Percentiles rank a stretch among this genome's conserved stretches.
These are phyloP conservation scores for Hydrozoanthus gracilis DNA, from an alignment of 92 coral and sea anemone genomes.

Conservation along the genomic window DNA sequence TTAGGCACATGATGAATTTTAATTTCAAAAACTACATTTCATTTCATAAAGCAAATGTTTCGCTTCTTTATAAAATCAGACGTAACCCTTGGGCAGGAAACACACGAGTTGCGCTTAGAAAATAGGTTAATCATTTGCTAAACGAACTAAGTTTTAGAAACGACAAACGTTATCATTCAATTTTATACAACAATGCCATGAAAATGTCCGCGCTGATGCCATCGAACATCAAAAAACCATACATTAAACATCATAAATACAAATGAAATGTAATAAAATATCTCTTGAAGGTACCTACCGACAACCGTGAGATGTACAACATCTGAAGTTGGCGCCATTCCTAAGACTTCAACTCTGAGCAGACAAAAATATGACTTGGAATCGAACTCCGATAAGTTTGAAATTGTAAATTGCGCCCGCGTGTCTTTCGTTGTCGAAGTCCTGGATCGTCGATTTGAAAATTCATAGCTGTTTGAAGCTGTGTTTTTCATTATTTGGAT, in stretches of 20 bases:
- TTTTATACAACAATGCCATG: neutral
- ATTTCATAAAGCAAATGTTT: neutral
- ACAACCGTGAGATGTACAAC: slow-evolving; percentile 26
- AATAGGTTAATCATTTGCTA: neutral
- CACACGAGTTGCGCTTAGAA: neutral
- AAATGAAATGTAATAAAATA: neutral
- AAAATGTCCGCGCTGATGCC: neutral
- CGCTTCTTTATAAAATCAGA: neutral
- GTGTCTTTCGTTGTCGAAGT: slow-evolving; percentile 19
- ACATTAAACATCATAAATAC: slow-evolving; percentile 2
- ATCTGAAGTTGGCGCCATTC: neutral
- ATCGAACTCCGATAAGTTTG: slow-evolving; percentile 5
- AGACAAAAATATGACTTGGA: slow-evolving; percentile 24
- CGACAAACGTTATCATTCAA: neutral
- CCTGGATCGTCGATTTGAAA: slow-evolving; percentile 35
- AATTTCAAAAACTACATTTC: slow-evolving; percentile 26
- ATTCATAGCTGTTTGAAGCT: slow-evolving; percentile 24
- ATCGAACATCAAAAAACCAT: slow-evolving; percentile 5
- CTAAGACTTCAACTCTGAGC: neutral
- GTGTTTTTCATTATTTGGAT: slow-evolving; percentile 18
- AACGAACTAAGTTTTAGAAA: neutral
- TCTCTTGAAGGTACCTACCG: neutral
- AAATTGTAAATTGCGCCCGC: slow-evolving; percentile 23
- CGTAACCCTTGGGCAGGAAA: neutral
- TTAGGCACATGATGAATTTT: slow-evolving; percentile 23